Percentiles rank a stretch among this genome's conserved stretches.
Conservation (phyloP, 2,797 vertebrate genomes). For the Argyrosomus regius region DNA sequence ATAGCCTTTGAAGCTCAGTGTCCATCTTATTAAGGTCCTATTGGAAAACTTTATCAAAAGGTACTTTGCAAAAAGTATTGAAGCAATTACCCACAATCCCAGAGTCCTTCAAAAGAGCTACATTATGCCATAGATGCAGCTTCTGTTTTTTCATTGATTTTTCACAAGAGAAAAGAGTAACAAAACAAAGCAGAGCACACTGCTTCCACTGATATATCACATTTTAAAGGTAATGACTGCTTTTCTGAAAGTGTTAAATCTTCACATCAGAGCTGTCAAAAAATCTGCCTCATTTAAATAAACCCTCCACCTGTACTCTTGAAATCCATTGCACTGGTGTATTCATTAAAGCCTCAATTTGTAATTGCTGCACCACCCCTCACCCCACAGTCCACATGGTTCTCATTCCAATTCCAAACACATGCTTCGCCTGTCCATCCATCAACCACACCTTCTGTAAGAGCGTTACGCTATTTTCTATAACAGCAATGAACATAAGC, state of each 20-base stretch:
- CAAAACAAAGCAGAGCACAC: constrained; percentile 15
- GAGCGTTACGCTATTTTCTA: neutral
- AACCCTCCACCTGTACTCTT: neutral
- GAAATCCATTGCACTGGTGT: constrained; percentile 1
- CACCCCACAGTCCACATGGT: neutral
- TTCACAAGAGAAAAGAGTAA: constrained; percentile 28
- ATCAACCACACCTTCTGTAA: neutral
- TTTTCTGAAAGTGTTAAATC: neutral
- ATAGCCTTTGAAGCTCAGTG: constrained; percentile 46
- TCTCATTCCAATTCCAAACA: neutral
- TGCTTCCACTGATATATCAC: neutral
- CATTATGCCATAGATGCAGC: constrained; percentile 27
- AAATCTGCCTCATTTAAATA: constrained; percentile 1
- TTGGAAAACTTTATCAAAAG: constrained; percentile 54
- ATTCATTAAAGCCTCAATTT: constrained; percentile 21
- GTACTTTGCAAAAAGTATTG: constrained; percentile 43
- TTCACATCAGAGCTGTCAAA: neutral
- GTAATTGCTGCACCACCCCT: neutral
- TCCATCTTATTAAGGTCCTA: constrained; percentile 40
- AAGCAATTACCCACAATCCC: constrained; percentile 44
- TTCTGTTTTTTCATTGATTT: constrained; percentile 32
- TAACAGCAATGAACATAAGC: neutral
- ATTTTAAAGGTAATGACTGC: constrained; percentile 8
- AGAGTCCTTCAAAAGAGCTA: constrained; percentile 37
- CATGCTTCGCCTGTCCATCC: neutral